Evolutionary conservation across 2,888 invertebrate genomes (phyloP).

Genomic region (Hedychridium roseum): DNA sequence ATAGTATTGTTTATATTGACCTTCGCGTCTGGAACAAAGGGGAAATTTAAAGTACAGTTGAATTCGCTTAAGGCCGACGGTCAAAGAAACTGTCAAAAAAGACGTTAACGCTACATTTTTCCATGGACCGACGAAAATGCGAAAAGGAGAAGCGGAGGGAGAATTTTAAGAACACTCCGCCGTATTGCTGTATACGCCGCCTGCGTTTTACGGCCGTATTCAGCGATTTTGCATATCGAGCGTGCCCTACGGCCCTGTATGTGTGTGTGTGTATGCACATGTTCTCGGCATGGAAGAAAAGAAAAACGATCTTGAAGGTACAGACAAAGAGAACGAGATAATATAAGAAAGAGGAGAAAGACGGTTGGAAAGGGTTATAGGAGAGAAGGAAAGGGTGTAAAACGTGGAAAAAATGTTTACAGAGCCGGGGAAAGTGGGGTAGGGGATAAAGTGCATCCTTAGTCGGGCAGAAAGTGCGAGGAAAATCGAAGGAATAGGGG

Average conservation of each 20-base stretch:
- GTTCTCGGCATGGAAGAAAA: conserved; percentile 5
- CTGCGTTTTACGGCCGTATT: conserved; percentile 60
- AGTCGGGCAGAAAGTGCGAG: no score
- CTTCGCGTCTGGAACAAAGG: no score
- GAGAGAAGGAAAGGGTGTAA: no score
- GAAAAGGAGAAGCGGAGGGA: conserved; percentile 14
- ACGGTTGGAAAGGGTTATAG: conserved; percentile 26
- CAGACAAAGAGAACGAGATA: conserved; percentile 10
- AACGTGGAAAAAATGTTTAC: no score
- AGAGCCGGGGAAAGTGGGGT: no score
- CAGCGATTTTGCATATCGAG: conserved; percentile 60
- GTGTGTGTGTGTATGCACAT: conserved; percentile 20
- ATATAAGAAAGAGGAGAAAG: conserved; percentile 27
- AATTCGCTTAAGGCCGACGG: no score
- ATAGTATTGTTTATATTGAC: no score
- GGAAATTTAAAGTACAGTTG: no score
- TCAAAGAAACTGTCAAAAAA: no score
- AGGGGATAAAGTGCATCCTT: no score
- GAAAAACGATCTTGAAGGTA: neutral
- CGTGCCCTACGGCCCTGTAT: conserved; percentile 17
- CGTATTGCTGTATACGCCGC: conserved; percentile 58
- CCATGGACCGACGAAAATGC: conserved; percentile 8
- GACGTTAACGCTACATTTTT: no score
- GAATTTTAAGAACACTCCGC: conserved; percentile 31
- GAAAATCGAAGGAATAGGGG: no score